A percentile compares a stretch with the other conserved stretches of the same genome.
These are phyloP conservation scores for Callinectes sapidus DNA, from an alignment of 2,888 invertebrate genomes.

Conservation along the genomic window DNA sequence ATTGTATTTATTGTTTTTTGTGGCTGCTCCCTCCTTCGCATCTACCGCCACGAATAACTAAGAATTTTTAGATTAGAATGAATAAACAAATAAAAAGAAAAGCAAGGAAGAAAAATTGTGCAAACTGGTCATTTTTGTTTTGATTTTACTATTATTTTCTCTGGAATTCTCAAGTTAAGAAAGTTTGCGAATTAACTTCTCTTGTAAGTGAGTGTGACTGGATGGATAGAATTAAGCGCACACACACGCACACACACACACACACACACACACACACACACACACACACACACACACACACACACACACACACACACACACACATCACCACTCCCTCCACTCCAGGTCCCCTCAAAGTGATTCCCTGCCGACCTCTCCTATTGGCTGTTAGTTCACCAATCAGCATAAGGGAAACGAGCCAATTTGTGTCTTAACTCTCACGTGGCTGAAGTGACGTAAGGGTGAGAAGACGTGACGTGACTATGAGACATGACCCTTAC, in stretches of 20 bases:
- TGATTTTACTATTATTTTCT: no score
- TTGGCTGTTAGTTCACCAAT: background rate
- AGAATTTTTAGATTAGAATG: background rate
- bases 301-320: background rate
- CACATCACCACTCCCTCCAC: background rate
- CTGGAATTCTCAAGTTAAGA: no score
- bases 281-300: background rate
- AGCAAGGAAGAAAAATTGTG: no score
- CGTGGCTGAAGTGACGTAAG: background rate
- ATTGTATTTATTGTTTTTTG: background rate
- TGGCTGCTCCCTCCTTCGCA: background rate
- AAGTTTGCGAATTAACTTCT: no score
- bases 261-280: background rate
- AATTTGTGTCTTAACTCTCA: background rate
- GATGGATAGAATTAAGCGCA: no score
- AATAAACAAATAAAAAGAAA: no score
- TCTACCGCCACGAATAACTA: background rate
- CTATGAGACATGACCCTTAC: background rate
- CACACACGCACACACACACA: background rate
- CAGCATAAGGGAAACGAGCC: constrained; percentile 26
- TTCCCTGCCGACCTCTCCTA: background rate
- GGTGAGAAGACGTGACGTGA: background rate
- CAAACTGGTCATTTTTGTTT: no score
- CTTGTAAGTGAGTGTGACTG: no score
- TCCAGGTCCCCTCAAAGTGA: background rate